Base-by-base conservation (phyloP, 2,888 invertebrate species). In the Hesperia comma region DNA sequence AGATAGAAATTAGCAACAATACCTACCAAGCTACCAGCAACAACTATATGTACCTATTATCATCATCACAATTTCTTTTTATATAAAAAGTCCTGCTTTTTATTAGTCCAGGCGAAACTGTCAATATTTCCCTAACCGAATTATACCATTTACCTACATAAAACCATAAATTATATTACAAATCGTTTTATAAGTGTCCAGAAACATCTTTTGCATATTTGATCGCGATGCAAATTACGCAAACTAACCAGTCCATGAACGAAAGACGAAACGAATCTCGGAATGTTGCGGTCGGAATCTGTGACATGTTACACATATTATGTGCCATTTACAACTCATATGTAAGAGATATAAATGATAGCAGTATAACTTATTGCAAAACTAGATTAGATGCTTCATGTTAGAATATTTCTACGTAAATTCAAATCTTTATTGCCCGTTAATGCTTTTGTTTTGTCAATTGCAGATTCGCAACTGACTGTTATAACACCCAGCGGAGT, bases 261-360 rank as follows among this genome's bases (percentile, higher is more conserved):
- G 43, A 46, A 46, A 8, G 49, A 46, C 43, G 43, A 46, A 46
- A 8, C 40, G 49, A 57, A 57, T 57, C 49, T 46, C 15, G 51
- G 56, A 63, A 57, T 63, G 63, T 19, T 57, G 63, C 57, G 63
- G 51, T 63, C 40, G 49, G 15, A 56, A 63, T 32, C 49, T 57
- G 57, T 63, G 57, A 63, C 63, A 40, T 63, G 55, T 63, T 55
- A 55, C 55, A 63, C 57, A 57, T 63, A 63, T 33, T 46, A 37
- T 49, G 21, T 21, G 33, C 49, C 6, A 61, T 49, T 61, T 61
- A 46, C 58, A 60, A 46, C 19, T 32, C 14, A 17, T 46, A 46
- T 8, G 17, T 2, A 15, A 8, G n/a, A 37, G 37, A 37, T 37
- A 37, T 4, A 1, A 33, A 33, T 3, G 37, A 37, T 37, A 37